phyloP scores from a whole-genome alignment of 1,140 invertebrate genomes.

The Papilio helenus region DNA sequence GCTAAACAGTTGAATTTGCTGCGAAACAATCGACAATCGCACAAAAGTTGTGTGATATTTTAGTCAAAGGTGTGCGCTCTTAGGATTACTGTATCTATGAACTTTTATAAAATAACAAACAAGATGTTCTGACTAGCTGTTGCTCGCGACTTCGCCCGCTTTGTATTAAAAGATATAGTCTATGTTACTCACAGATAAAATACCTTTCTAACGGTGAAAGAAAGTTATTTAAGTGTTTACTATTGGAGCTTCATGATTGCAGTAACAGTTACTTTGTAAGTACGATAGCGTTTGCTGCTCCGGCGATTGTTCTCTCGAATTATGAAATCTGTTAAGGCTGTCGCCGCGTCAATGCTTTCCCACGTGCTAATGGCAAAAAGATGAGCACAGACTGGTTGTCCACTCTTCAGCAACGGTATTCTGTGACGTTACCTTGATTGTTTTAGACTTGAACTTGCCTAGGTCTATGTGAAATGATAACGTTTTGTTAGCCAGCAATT shows the following conservation, averaged over 20 bases:
- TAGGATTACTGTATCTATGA: too few relatives aligned
- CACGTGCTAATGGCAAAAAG: slow-evolving; percentile 45
- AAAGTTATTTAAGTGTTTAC: background rate
- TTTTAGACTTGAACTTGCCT: background rate
- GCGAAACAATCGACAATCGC: too few relatives aligned
- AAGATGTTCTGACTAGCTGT: too few relatives aligned
- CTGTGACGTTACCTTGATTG: slow-evolving; percentile 4
- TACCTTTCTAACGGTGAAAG: too few relatives aligned
- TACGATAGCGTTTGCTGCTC: background rate
- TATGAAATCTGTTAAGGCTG: slow-evolving; percentile 28
- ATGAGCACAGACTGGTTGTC: slow-evolving; percentile 28
- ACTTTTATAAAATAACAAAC: too few relatives aligned
- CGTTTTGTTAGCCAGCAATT: background rate
- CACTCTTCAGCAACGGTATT: slow-evolving; percentile 8
- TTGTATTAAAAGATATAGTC: too few relatives aligned
- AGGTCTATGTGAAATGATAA: background rate
- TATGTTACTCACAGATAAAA: too few relatives aligned
- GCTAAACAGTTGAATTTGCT: too few relatives aligned
- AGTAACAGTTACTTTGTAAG: background rate
- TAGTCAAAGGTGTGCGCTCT: too few relatives aligned
- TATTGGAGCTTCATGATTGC: background rate
- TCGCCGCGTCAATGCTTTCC: slow-evolving; percentile 29
- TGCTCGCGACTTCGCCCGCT: too few relatives aligned
- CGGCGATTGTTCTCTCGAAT: slow-evolving; percentile 6
- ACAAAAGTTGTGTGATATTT: too few relatives aligned